Conservation (phyloP, 2,113 vertebrate genomes). For the Scolopax mira region DNA sequence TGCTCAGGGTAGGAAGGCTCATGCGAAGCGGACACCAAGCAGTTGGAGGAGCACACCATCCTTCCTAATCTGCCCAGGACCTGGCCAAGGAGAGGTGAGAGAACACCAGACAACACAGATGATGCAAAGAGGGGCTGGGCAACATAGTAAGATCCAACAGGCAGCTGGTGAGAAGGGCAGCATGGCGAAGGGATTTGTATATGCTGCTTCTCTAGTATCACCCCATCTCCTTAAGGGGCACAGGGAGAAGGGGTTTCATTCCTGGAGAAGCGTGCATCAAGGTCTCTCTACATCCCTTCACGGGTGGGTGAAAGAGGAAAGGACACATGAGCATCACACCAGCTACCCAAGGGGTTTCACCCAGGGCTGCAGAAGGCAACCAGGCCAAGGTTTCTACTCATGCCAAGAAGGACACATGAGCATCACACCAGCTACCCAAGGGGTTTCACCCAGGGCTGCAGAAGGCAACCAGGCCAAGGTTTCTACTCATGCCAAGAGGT, state of each 20-base stretch:
- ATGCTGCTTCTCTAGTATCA: neutral
- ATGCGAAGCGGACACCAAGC: neutral
- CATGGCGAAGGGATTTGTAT: neutral
- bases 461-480: neutral
- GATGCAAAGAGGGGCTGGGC: neutral
- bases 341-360: neutral
- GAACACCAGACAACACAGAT: neutral
- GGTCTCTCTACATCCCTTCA: neutral
- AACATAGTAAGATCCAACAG: neutral
- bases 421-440: neutral
- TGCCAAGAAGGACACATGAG: neutral
- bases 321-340: neutral
- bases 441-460: neutral
- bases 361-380: neutral
- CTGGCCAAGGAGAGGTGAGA: neutral
- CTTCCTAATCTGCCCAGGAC: neutral
- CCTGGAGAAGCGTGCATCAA: neutral
- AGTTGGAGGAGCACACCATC: fast-evolving
- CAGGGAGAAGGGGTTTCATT: neutral
- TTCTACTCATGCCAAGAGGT: neutral
- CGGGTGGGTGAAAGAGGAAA: neutral
- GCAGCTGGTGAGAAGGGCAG: neutral
- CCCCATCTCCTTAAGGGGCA: neutral
- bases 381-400: no score
- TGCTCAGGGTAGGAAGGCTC: neutral